Evolutionary conservation across 2,888 invertebrate species (phyloP).

Genomic region (Tortricodes alternella): DNA sequence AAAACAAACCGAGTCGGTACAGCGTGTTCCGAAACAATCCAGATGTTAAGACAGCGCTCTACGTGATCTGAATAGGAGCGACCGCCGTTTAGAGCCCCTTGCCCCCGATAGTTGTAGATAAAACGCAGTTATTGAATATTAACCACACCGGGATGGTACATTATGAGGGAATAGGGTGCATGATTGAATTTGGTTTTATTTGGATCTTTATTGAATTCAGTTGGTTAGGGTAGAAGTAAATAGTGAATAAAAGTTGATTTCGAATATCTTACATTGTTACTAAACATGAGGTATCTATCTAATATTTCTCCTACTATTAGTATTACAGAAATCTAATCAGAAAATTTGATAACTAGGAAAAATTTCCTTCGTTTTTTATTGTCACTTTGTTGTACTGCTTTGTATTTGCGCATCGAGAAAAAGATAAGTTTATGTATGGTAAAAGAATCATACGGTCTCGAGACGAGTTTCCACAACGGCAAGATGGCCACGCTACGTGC

Average conservation of each 20-base stretch:
- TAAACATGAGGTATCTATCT: no score
- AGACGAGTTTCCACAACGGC: constrained; percentile 48
- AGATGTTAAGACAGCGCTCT: constrained; percentile 69
- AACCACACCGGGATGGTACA: constrained; percentile 55
- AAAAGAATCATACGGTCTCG: constrained; percentile 46
- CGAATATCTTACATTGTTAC: no score
- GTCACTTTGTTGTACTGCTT: no score
- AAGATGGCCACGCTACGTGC: constrained; percentile 60
- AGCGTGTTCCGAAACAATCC: constrained; percentile 74
- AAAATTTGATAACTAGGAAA: no score
- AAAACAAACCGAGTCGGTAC: constrained; percentile 67
- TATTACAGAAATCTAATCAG: no score
- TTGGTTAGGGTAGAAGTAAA: neutral
- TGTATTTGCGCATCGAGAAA: neutral
- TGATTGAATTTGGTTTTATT: constrained; percentile 13
- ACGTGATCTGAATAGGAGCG: constrained; percentile 64
- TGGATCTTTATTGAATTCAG: neutral
- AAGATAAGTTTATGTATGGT: constrained; percentile 31
- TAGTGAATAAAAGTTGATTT: no score
- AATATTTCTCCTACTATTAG: no score
- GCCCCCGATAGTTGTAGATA: constrained; percentile 51
- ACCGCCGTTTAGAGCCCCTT: constrained; percentile 32
- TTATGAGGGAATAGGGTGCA: constrained; percentile 41
- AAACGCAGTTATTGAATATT: constrained; percentile 65
- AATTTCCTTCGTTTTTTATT: no score